phyloP scores from a whole-genome alignment of 2,888 invertebrate genomes.

The Spisula subtruncata region DNA sequence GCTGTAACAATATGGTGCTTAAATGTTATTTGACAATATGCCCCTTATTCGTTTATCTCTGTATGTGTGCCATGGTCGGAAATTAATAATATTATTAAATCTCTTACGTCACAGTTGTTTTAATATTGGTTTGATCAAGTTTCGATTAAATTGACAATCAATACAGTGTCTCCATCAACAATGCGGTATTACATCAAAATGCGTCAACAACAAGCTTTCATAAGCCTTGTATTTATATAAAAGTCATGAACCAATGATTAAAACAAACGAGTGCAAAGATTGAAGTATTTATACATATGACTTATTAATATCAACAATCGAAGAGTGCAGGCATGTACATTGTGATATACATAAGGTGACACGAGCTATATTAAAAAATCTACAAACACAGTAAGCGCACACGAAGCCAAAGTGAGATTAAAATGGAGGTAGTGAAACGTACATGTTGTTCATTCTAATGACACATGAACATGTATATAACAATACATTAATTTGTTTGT shows the following conservation, averaged over 20 bases:
- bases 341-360: too few species aligned
- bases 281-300: neutral
- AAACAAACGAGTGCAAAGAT: too few species aligned
- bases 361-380: neutral
- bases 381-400: neutral
- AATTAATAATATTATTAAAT: neutral
- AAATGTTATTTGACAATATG: slow-evolving; percentile 11
- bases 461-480: too few species aligned
- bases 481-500: too few species aligned
- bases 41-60: neutral
- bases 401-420: too few species aligned
- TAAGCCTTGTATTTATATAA: neutral
- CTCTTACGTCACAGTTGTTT: neutral
- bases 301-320: neutral
- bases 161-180: neutral
- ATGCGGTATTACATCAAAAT: neutral
- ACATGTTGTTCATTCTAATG: too few species aligned
- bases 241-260: too few species aligned
- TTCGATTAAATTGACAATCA: slow-evolving; percentile 12
- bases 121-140: neutral
- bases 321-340: neutral
- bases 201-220: neutral
- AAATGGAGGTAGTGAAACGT: too few species aligned
- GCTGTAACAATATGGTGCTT: neutral
- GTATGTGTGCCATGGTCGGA: neutral